phyloP scores from a whole-genome alignment of 2,888 invertebrate species.

The Ellobium chinense region DNA sequence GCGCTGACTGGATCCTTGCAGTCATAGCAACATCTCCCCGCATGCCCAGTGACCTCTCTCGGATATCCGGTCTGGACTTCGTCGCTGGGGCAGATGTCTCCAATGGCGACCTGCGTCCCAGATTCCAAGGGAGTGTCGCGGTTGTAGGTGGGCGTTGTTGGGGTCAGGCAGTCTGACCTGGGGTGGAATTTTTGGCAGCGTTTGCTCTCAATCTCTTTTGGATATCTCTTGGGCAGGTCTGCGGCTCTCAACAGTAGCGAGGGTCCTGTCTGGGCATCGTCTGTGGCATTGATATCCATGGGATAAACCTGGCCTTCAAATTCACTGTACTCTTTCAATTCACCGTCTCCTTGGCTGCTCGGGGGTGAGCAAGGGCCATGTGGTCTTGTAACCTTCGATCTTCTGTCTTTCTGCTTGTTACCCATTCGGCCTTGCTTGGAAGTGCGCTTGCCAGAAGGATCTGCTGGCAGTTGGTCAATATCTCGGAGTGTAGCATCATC shows the following conservation, averaged over 20 bases:
- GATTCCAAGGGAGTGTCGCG: not conserved
- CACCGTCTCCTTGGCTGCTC: not conserved
- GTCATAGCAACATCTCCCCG: not conserved
- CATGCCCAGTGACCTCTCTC: not conserved
- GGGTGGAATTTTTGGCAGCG: not conserved
- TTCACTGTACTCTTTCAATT: not conserved
- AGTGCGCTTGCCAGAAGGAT: no score
- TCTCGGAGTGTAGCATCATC: not conserved
- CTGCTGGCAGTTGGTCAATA: not conserved
- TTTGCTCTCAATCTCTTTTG: not conserved
- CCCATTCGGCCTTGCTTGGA: no score
- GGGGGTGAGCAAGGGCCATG: not conserved
- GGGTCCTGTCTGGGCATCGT: not conserved
- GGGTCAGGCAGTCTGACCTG: no score
- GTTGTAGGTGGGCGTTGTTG: not conserved
- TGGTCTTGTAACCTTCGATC: not conserved
- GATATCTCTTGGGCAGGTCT: not conserved
- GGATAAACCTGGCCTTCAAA: slow-evolving; percentile 5
- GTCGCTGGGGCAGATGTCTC: not conserved
- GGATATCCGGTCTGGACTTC: not conserved
- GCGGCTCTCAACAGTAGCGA: not conserved
- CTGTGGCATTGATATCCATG: not conserved
- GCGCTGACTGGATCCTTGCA: not conserved
- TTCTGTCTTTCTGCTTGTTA: not conserved
- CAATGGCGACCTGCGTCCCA: no score